phyloP scores from a whole-genome alignment of 2,113 vertebrate genomes.

The Dunckerocampus dactyliophorus region DNA sequence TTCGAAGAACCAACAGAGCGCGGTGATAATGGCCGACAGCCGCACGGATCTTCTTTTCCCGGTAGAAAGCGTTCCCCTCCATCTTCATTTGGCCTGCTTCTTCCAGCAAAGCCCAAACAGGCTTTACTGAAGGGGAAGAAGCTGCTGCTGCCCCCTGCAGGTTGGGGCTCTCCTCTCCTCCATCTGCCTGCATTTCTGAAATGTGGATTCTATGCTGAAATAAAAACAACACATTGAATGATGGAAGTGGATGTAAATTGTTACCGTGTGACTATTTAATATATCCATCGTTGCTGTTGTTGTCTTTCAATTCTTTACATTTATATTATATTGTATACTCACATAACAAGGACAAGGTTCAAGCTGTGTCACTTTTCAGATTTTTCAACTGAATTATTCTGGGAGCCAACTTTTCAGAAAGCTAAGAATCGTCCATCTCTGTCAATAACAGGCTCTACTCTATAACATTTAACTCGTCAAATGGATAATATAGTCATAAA shows the following conservation, averaged over 20 bases:
- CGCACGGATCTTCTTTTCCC: constrained; percentile 76
- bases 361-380: too few species aligned
- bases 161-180: constrained; percentile 15
- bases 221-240: background rate
- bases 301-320: too few species aligned
- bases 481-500: too few species aligned
- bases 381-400: too few species aligned
- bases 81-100: constrained; percentile 77
- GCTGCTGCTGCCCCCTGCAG: constrained; percentile 17
- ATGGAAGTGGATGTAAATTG: background rate
- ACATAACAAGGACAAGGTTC: too few species aligned
- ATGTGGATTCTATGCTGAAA: constrained; percentile 10
- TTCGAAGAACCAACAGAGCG: constrained; percentile 80
- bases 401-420: too few species aligned
- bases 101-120: constrained; percentile 65
- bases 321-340: too few species aligned
- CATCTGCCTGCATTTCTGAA: constrained; percentile 51
- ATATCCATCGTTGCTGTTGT: background rate
- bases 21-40: constrained; percentile 86
- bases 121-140: background rate
- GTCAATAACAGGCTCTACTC: too few species aligned
- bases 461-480: too few species aligned
- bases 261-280: too few species aligned
- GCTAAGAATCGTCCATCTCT: too few species aligned
- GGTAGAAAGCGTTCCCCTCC: constrained; percentile 80